Conservation (phyloP, 2,797 vertebrate species). For the Ibycter americanus region DNA sequence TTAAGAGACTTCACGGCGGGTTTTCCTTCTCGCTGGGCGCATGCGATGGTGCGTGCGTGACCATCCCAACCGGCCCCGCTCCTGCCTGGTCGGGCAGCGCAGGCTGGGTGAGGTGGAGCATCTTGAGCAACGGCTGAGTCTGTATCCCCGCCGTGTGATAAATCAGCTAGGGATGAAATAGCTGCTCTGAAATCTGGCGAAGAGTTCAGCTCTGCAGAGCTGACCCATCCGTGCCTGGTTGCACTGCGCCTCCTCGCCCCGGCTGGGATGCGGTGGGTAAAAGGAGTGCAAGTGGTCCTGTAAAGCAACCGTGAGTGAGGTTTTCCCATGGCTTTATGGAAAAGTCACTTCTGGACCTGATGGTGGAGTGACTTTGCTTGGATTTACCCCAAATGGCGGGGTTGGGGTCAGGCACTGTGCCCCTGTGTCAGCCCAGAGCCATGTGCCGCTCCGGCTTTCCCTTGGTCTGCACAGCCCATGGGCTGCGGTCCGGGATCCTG, state of each 20-base stretch:
- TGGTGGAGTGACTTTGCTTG: background rate
- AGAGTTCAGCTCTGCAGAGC: background rate
- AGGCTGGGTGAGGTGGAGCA: background rate
- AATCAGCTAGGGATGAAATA: background rate
- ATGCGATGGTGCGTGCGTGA: background rate
- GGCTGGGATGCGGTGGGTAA: background rate
- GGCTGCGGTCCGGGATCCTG: accelerated
- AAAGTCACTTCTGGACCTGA: background rate
- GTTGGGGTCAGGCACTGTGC: accelerated
- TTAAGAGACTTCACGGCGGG: background rate
- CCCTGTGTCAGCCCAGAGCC: background rate
- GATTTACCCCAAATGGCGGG: background rate
- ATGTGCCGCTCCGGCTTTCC: accelerated
- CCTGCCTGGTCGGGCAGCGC: accelerated
- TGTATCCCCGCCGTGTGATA: background rate
- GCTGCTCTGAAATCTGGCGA: background rate
- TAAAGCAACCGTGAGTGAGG: background rate
- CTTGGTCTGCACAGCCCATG: accelerated
- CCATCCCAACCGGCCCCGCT: accelerated
- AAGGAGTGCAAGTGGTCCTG: background rate
- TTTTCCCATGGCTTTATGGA: background rate
- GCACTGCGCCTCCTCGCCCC: accelerated
- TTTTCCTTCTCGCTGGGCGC: background rate
- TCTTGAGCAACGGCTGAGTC: background rate
- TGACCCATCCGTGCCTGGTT: accelerated